phyloP scores from a whole-genome alignment of 2,797 vertebrate genomes.

The Notamacropus eugenii region DNA sequence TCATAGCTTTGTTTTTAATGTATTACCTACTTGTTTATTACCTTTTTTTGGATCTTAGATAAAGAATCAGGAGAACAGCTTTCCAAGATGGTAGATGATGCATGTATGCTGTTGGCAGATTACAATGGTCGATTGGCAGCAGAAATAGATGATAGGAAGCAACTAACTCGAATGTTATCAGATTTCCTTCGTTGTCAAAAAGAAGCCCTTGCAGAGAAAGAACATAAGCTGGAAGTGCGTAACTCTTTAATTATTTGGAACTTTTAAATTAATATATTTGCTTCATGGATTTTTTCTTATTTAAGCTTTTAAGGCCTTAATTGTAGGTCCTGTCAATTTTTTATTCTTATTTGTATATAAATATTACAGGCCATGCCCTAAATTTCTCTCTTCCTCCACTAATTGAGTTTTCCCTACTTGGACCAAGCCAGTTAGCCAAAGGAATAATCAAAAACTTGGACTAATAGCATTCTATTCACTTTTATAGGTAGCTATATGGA shows the following conservation, averaged over 20 bases:
- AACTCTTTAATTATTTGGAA: constrained; percentile 85
- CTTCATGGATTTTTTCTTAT: constrained; percentile 46
- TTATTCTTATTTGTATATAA: constrained; percentile 23
- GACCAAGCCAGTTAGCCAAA: constrained; percentile 39
- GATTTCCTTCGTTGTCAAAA: constrained; percentile 97
- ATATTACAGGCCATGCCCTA: constrained; percentile 45
- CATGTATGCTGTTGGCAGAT: constrained; percentile 98
- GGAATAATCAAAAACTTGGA: constrained; percentile 57
- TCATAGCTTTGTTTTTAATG: constrained; percentile 52
- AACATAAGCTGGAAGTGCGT: constrained; percentile 99
- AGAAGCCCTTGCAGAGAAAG: constrained; percentile 96
- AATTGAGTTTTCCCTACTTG: constrained; percentile 45
- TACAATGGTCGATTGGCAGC: constrained; percentile 98
- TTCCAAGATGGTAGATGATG: constrained; percentile 97
- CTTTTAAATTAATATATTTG: constrained; percentile 49
- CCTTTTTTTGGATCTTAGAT: constrained; percentile 87
- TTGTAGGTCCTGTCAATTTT: constrained; percentile 1
- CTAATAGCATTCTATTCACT: constrained; percentile 52
- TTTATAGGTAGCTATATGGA: constrained; percentile 44
- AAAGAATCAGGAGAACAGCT: constrained; percentile 97
- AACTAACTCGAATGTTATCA: constrained; percentile 95
- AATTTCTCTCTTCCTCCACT: constrained; percentile 52
- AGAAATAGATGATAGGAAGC: constrained; percentile 97
- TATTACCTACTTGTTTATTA: constrained; percentile 67
- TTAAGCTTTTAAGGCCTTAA: constrained; percentile 60